A percentile compares a stretch with the other conserved stretches of the same genome.
Evolutionary conservation across 2,797 vertebrate species (phyloP).

Genomic region (Pipistrellus pipistrellus): DNA sequence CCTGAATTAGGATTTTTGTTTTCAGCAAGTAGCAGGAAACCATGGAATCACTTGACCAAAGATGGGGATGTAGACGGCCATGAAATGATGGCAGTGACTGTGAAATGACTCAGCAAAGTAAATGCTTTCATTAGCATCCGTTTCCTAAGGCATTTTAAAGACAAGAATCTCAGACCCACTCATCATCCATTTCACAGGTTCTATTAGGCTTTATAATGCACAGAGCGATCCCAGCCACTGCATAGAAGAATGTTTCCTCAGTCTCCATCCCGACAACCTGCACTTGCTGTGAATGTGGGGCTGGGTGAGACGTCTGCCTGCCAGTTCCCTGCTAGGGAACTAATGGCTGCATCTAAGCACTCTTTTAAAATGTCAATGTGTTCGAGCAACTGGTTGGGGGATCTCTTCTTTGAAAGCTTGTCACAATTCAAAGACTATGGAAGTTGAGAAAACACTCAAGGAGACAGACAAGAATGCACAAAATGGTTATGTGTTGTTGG

Average conservation of each 20-base stretch:
- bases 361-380: slow-evolving; percentile 34
- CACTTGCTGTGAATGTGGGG: slow-evolving; percentile 25
- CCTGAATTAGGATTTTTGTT: background rate
- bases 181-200: slow-evolving; percentile 35
- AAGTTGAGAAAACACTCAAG: slow-evolving; percentile 42
- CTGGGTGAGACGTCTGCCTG: slow-evolving; percentile 26
- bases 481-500: background rate
- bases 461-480: background rate
- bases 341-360: slow-evolving; percentile 55
- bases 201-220: background rate
- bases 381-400: slow-evolving; percentile 9
- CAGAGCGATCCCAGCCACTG: background rate
- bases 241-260: background rate
- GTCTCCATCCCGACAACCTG: background rate
- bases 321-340: slow-evolving; percentile 10
- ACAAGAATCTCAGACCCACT: slow-evolving; percentile 4
- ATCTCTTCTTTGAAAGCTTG: slow-evolving; percentile 56
- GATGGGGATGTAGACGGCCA: background rate
- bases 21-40: slow-evolving; percentile 29
- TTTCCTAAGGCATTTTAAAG: slow-evolving; percentile 56
- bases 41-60: slow-evolving; percentile 52
- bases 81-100: background rate
- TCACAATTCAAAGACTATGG: slow-evolving; percentile 28
- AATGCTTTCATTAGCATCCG: slow-evolving; percentile 16
- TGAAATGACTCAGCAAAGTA: slow-evolving; percentile 43